Base-by-base conservation (phyloP, 2,888 invertebrate species). In the Flabesymbios commensalis region DNA sequence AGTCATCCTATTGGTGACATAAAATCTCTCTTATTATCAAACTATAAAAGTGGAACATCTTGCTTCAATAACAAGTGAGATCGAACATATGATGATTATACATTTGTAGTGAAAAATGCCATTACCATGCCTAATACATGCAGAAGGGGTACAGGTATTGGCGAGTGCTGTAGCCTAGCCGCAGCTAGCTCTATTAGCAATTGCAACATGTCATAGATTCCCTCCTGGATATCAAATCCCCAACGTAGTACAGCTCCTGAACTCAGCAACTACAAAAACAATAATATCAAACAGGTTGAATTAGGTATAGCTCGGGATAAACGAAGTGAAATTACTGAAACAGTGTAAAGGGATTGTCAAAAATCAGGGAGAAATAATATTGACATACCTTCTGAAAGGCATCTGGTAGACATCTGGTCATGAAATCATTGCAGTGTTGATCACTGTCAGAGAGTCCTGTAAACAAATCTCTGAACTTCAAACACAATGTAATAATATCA, bases 301-400 rank as follows among this genome's bases (percentile, higher is more conserved):
- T 7, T 39, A 19, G 26, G 26, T 14, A 19, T 41, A 24, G 7
- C 14, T n/a, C 17, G 45, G 5, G 7, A 43, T 29, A 56, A 17
- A 19, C 26, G 14, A n/a, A n/a, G n/a, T n/a, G 31, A 7, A 49
- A 49, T 4, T 29, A 49, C 49, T 10, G 31, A 14, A 29, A 19
- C 14, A n/a, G 49, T 3, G 3, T 24, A 49, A 49, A 49, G 31
- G 1, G 28, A 19, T 7, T 26, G 22, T 14, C n/a, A 45, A 36
- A 14, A 36, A 36, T 36, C n/a, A n/a, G n/a, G n/a, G 29, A 33
- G 31, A 45, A 59, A 33, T 62, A n/a, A n/a, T n/a, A n/a, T n/a
- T n/a, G n/a, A n/a, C n/a, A n/a, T n/a, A 83, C 82, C 78, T 85
- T 85, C 58, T 78, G 78, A 70, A 85, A 85, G 43, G 82, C 82